A percentile compares a stretch with the other conserved stretches of the same genome.
Conservation (phyloP, 2,113 vertebrate species). For the Oceanodroma tethys region DNA sequence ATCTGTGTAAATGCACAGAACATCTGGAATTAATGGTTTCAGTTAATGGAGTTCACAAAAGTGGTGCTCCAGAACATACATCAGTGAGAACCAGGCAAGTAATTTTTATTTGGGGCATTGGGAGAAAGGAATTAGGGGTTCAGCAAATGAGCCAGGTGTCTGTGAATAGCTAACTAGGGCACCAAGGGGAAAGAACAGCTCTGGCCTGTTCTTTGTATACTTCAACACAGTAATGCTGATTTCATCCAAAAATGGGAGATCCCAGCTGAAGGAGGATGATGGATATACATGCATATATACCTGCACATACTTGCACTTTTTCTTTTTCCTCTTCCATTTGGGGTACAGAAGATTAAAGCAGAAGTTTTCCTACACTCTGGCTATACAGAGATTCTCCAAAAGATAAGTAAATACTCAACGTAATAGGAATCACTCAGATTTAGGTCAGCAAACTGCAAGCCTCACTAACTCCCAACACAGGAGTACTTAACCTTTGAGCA, state of each 20-base stretch:
- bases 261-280: neutral
- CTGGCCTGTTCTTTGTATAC: neutral
- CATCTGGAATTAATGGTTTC: constrained; percentile 32
- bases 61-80: neutral
- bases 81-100: neutral
- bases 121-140: neutral
- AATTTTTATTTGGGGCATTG: neutral
- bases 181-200: neutral
- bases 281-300: neutral
- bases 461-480: neutral
- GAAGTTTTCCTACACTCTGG: neutral
- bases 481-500: neutral
- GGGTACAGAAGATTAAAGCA: neutral
- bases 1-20: constrained; percentile 25
- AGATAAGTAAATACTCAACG: neutral
- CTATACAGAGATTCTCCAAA: neutral
- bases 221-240: neutral
- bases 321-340: neutral
- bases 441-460: neutral
- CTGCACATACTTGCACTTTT: neutral
- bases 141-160: neutral
- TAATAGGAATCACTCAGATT: constrained; percentile 3
- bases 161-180: neutral
- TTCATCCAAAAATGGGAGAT: neutral
- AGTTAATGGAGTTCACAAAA: constrained; percentile 1